A percentile compares a stretch with the other conserved stretches of the same genome.
These are phyloP conservation scores for Heliconius ethilla DNA, from an alignment of 2,888 invertebrate species.

Conservation along the genomic window DNA sequence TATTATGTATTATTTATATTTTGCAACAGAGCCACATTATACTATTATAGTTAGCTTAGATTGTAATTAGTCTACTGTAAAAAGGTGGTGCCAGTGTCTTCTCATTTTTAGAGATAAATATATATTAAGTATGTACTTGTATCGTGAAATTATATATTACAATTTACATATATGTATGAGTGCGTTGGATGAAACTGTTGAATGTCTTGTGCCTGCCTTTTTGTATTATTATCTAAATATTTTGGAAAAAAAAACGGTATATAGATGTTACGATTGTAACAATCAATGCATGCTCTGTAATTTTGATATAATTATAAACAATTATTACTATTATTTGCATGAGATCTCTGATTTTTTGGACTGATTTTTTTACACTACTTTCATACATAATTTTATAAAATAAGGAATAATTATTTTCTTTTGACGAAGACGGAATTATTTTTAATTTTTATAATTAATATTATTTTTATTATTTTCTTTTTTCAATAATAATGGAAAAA, in stretches of 20 bases:
- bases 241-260: background rate
- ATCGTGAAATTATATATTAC: constrained; percentile 53
- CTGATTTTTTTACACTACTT: constrained; percentile 61
- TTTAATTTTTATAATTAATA: background rate
- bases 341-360: constrained; percentile 65
- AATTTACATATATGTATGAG: constrained; percentile 46
- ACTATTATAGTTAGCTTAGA: constrained; percentile 19
- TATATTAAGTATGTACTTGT: constrained; percentile 31
- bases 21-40: constrained; percentile 12
- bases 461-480: constrained; percentile 5
- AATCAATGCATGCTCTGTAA: constrained; percentile 15
- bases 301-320: constrained; percentile 45
- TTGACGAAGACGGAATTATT: background rate
- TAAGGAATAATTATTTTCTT: background rate
- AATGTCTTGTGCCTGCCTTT: constrained; percentile 10
- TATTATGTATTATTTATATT: constrained; percentile 5
- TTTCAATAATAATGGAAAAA: constrained; percentile 17
- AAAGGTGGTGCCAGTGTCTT: constrained; percentile 30
- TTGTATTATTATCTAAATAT: constrained; percentile 2
- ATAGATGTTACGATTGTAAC: background rate
- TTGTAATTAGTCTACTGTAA: constrained; percentile 19
- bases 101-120: constrained; percentile 21
- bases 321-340: constrained; percentile 44
- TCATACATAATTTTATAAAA: constrained; percentile 2
- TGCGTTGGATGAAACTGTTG: background rate